phyloP scores from a whole-genome alignment of 2,797 vertebrate genomes.

The Alca torda region DNA sequence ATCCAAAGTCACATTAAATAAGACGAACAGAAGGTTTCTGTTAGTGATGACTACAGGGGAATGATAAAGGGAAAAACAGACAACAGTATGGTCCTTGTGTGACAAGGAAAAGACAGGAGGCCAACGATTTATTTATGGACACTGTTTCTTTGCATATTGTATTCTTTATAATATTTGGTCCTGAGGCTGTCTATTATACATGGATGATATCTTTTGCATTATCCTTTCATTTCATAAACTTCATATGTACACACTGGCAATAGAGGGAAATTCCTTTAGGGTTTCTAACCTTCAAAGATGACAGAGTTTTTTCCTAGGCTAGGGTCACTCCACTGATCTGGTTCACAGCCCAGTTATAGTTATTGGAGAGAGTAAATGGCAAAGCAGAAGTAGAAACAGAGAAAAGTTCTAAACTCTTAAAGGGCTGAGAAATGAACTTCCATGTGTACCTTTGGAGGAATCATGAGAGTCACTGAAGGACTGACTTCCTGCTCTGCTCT shows the following conservation, averaged over 20 bases:
- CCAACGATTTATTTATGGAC: not conserved
- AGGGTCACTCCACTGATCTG: not conserved
- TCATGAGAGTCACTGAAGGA: not conserved
- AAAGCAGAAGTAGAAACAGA: not conserved
- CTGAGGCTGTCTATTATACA: not conserved
- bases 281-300: not conserved
- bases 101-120: not conserved
- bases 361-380: not conserved
- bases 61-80: not conserved
- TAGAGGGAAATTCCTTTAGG: not conserved
- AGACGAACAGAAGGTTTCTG: not conserved
- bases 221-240: not conserved
- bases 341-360: not conserved
- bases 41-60: not conserved
- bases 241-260: not conserved
- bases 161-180: not conserved
- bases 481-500: not conserved
- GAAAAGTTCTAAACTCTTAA: not conserved
- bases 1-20: slow-evolving; percentile 28
- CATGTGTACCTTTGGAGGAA: not conserved
- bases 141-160: not conserved
- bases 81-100: not conserved
- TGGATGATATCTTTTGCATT: not conserved
- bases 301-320: not conserved
- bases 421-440: not conserved